phyloP scores from a whole-genome alignment of 2,888 invertebrate species.

The Ischnus inquisitorius region DNA sequence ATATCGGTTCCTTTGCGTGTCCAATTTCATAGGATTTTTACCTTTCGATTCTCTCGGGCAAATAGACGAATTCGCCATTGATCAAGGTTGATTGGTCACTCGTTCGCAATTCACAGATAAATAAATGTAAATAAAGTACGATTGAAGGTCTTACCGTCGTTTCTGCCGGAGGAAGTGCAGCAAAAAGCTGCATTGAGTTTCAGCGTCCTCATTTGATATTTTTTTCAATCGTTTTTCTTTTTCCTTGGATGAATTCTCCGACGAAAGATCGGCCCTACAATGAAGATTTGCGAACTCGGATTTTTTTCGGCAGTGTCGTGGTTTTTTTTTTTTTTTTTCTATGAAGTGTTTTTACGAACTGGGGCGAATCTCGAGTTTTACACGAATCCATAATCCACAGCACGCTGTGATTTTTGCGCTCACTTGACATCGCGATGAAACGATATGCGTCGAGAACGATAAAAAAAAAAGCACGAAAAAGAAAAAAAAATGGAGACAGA shows the following conservation, averaged over 20 bases:
- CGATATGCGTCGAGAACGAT: constrained; percentile 28
- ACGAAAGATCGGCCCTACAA: not conserved
- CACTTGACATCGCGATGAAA: constrained; percentile 49
- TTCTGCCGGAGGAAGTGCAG: too few species aligned
- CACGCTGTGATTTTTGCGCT: constrained; percentile 25
- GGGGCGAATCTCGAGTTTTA: constrained; percentile 50
- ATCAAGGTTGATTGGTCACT: too few species aligned
- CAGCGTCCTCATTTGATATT: too few species aligned
- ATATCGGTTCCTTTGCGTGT: not conserved
- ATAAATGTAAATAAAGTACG: too few species aligned
- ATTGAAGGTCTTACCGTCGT: too few species aligned
- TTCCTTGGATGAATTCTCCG: too few species aligned
- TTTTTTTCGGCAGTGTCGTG: not conserved
- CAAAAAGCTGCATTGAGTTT: too few species aligned
- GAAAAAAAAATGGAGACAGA: constrained; percentile 37
- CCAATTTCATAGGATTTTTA: too few species aligned
- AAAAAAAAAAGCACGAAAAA: not conserved
- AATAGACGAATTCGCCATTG: too few species aligned
- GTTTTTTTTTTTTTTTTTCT: constrained; percentile 16
- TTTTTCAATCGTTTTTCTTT: too few species aligned
- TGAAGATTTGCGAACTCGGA: not conserved
- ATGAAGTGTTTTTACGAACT: constrained; percentile 5
- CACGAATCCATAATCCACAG: constrained; percentile 53
- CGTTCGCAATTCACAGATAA: too few species aligned
- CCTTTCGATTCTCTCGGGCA: too few species aligned